Conservation (phyloP, 2,113 vertebrate species). For the Odocoileus hemionus region DNA sequence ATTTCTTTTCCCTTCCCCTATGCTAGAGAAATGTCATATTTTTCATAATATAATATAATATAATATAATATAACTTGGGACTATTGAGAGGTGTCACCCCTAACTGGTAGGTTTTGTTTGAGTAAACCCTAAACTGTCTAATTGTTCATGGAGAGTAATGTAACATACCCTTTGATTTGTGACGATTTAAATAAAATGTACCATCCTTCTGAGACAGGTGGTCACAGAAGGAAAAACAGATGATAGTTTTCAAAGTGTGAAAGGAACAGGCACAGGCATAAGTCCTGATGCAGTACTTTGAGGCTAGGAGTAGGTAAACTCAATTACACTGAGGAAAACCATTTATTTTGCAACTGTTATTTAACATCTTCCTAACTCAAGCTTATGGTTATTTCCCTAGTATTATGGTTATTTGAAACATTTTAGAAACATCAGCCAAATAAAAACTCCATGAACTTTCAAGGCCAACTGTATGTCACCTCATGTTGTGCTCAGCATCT, state of each 20-base stretch:
- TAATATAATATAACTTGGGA: not conserved
- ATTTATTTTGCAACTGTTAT: constrained; percentile 25
- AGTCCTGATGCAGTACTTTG: not conserved
- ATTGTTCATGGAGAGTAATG: not conserved
- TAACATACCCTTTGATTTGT: not conserved
- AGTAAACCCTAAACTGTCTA: not conserved
- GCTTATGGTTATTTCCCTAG: constrained; percentile 1
- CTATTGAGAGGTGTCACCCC: not conserved
- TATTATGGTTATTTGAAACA: constrained; percentile 52
- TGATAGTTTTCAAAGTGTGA: not conserved
- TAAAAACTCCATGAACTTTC: constrained; percentile 12
- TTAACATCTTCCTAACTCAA: not conserved
- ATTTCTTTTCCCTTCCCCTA: not conserved
- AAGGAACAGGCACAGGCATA: not conserved
- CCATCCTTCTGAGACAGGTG: not conserved
- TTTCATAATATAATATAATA: not conserved
- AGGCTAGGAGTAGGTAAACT: not conserved
- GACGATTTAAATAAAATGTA: not conserved
- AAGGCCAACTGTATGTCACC: not conserved
- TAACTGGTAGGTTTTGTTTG: not conserved
- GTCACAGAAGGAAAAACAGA: not conserved
- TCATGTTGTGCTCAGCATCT: not conserved
- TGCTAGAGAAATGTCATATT: not conserved
- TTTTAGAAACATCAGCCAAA: constrained; percentile 59
- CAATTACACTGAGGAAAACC: not conserved